Percentiles rank a stretch among this genome's conserved stretches.
These are phyloP conservation scores for Aphelenchoides avenae DNA, from an alignment of 1,140 invertebrate species.

Conservation along the genomic window DNA sequence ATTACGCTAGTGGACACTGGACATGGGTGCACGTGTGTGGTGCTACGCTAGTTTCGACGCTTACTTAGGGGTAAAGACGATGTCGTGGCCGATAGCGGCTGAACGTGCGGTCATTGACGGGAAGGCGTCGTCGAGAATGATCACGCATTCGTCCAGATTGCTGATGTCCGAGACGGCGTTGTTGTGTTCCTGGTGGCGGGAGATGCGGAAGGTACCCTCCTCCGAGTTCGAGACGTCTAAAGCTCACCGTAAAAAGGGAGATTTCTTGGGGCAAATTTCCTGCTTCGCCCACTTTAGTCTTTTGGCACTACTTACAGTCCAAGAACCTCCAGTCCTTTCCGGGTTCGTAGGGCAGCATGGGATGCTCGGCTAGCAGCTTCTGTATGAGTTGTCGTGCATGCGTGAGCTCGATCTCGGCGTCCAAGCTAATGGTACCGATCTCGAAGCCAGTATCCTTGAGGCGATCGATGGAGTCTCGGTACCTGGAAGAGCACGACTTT, in stretches of 20 bases:
- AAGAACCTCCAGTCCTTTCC: slow-evolving; percentile 54
- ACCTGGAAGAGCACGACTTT: too few relatives aligned
- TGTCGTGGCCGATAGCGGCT: slow-evolving; percentile 47
- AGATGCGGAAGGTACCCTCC: slow-evolving; percentile 58
- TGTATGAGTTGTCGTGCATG: slow-evolving; percentile 46
- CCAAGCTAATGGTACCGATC: slow-evolving; percentile 51
- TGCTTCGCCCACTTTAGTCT: too few relatives aligned
- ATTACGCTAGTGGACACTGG: too few relatives aligned
- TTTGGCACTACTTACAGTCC: slow-evolving; percentile 44
- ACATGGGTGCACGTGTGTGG: too few relatives aligned
- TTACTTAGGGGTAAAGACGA: slow-evolving; percentile 50
- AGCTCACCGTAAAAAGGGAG: slow-evolving; percentile 7
- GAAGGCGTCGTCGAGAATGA: slow-evolving; percentile 57
- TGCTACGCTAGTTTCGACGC: too few relatives aligned
- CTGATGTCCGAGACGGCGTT: slow-evolving; percentile 55
- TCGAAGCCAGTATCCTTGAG: slow-evolving; percentile 58
- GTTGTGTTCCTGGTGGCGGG: slow-evolving; percentile 52
- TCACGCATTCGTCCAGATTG: slow-evolving; percentile 55
- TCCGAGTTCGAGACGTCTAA: slow-evolving; percentile 57
- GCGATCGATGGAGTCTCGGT: slow-evolving; percentile 56
- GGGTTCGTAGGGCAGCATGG: slow-evolving; percentile 55
- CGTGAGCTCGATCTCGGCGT: slow-evolving; percentile 50
- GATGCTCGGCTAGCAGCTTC: slow-evolving; percentile 48
- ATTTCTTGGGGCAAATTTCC: slow-evolving; percentile 9
- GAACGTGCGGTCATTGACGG: slow-evolving; percentile 55